Conservation (phyloP, 1,140 invertebrate genomes). For the Leptopilina clavipes region DNA sequence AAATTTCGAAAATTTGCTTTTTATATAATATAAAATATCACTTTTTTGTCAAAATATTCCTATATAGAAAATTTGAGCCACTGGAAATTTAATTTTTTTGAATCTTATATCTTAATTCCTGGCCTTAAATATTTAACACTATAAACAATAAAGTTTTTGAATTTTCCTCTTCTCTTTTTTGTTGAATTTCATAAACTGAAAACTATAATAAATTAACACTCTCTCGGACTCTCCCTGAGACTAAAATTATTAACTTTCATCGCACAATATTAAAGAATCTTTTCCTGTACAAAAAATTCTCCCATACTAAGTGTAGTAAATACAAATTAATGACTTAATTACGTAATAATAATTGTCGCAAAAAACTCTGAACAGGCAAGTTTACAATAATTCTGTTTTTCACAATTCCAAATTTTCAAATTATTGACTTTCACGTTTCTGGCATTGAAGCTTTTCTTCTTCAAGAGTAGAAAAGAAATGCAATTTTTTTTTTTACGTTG, state of each 20-base stretch:
- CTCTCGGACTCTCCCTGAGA: slow-evolving; percentile 22
- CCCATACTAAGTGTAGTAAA: slow-evolving; percentile 28
- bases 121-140: too few species aligned
- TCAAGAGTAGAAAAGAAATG: slow-evolving; percentile 14
- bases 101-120: not conserved
- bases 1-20: not conserved
- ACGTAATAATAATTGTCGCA: not conserved
- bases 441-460: not conserved
- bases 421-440: not conserved
- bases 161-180: not conserved
- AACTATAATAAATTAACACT: slow-evolving; percentile 19
- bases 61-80: not conserved
- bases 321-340: slow-evolving; percentile 25
- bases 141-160: not conserved
- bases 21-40: slow-evolving; percentile 11
- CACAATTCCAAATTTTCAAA: not conserved
- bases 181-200: not conserved
- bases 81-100: not conserved
- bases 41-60: not conserved
- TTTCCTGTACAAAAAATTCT: slow-evolving; percentile 7
- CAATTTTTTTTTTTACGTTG: slow-evolving; percentile 28
- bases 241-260: slow-evolving; percentile 29
- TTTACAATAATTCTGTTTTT: not conserved
- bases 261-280: not conserved
- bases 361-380: not conserved